These are phyloP conservation scores for Lepisosteus oculatus DNA, from an alignment of 2,113 vertebrate species.

Conservation along the genomic window DNA sequence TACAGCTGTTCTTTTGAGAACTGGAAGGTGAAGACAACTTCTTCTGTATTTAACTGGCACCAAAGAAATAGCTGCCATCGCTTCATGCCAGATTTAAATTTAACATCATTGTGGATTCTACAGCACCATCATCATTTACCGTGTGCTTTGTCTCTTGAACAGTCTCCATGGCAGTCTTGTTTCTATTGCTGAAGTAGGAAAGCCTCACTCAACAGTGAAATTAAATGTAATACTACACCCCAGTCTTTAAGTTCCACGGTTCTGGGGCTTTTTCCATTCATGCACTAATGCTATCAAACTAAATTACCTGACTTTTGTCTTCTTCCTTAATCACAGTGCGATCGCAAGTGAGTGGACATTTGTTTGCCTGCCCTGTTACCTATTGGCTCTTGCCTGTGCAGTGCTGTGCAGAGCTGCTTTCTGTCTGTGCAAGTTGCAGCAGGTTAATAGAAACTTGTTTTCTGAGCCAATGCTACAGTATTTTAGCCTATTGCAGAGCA, in stretches of 20 bases:
- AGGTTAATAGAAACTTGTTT: neutral
- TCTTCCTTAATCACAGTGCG: constrained; percentile 6
- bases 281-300: too few relatives aligned
- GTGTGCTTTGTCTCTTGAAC: neutral
- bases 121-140: neutral
- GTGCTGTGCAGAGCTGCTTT: neutral
- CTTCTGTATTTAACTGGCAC: neutral
- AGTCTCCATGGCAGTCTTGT: constrained; percentile 13
- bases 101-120: neutral
- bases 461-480: too few relatives aligned
- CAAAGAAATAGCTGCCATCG: neutral
- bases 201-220: neutral
- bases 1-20: too few relatives aligned
- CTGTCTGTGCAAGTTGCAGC: neutral
- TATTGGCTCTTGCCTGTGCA: neutral
- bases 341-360: neutral
- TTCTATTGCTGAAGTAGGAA: neutral
- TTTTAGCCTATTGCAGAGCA: too few relatives aligned
- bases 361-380: neutral
- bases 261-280: too few relatives aligned
- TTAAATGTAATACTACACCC: neutral
- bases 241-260: neutral
- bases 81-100: constrained; percentile 7
- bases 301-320: constrained; percentile 9
- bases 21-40: too few relatives aligned